Percentiles rank a stretch among this genome's conserved stretches.
These are phyloP conservation scores for Oreochromis grahami DNA, from an alignment of 2,797 vertebrate species.

Conservation along the genomic window DNA sequence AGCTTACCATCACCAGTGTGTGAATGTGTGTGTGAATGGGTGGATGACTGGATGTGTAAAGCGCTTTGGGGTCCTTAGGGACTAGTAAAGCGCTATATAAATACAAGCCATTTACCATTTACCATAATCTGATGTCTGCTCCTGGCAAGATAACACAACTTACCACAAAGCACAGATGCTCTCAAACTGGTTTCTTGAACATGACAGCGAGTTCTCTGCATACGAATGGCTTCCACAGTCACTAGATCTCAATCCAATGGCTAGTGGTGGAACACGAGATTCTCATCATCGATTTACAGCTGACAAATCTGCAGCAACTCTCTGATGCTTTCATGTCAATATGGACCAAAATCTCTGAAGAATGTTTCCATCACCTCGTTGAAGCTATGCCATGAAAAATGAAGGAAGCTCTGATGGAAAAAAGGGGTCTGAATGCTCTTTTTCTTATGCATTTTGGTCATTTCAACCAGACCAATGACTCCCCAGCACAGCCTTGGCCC, in stretches of 20 bases:
- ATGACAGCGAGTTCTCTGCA: rapidly evolving
- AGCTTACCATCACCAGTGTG: too few species aligned
- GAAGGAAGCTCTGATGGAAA: not conserved
- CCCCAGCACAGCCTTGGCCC: not conserved
- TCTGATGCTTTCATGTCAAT: not conserved
- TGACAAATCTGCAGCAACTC: not conserved
- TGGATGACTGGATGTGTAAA: too few species aligned
- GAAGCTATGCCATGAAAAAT: not conserved
- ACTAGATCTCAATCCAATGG: not conserved
- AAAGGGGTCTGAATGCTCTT: not conserved
- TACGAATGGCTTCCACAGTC: not conserved
- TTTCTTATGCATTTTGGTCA: not conserved
- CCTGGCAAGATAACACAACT: not conserved
- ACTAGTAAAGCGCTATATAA: too few species aligned
- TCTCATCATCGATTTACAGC: not conserved
- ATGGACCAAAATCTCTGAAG: not conserved
- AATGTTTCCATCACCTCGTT: not conserved
- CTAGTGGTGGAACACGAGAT: not conserved
- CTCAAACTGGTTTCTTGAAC: not conserved
- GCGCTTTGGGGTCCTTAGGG: too few species aligned
- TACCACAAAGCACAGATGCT: not conserved
- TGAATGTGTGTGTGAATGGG: too few species aligned
- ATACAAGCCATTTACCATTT: too few species aligned
- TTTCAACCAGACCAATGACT: not conserved
- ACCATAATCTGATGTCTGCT: not conserved